Percentiles rank a stretch among this genome's conserved stretches.
phyloP scores from a whole-genome alignment of 2,797 vertebrate genomes.

The Pseudochromis fuscus region DNA sequence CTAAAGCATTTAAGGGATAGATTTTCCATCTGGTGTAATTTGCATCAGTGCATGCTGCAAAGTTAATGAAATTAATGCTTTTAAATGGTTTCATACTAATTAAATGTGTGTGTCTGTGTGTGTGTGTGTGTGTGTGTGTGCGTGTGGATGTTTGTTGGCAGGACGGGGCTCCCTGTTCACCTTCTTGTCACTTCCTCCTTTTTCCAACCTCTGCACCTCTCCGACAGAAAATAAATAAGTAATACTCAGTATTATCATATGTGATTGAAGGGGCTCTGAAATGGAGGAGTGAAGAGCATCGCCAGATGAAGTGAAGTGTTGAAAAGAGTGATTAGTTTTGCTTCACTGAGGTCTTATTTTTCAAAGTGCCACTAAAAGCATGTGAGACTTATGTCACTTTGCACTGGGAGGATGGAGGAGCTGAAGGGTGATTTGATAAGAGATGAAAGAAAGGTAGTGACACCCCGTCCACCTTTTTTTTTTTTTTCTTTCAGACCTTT shows the following conservation, averaged over 20 bases:
- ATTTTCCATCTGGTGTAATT: conserved; percentile 47
- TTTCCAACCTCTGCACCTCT: conserved; percentile 61
- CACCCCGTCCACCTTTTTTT: conserved; percentile 39
- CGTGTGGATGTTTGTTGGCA: conserved; percentile 15
- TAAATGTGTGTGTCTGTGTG: conserved; percentile 20
- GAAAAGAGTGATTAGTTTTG: conserved; percentile 82
- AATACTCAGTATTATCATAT: conserved; percentile 80
- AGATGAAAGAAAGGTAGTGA: conserved; percentile 75
- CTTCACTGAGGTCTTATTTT: conserved; percentile 83
- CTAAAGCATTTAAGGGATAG: background rate
- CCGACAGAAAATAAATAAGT: conserved; percentile 82
- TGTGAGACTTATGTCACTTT: conserved; percentile 82
- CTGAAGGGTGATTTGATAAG: conserved; percentile 75
- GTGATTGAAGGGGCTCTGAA: conserved; percentile 70
- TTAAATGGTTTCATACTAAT: too few species aligned
- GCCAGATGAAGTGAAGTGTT: conserved; percentile 79
- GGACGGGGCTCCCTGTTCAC: conserved; percentile 54
- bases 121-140: background rate
- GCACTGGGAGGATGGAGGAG: conserved; percentile 57
- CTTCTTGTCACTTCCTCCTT: conserved; percentile 63
- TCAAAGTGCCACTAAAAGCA: conserved; percentile 86
- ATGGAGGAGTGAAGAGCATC: conserved; percentile 69
- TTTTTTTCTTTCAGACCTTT: conserved; percentile 56
- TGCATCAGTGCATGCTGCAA: conserved; percentile 30
- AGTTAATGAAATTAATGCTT: too few species aligned